Conservation (phyloP, 2,888 invertebrate species). For the Platerodrilus igneus region DNA sequence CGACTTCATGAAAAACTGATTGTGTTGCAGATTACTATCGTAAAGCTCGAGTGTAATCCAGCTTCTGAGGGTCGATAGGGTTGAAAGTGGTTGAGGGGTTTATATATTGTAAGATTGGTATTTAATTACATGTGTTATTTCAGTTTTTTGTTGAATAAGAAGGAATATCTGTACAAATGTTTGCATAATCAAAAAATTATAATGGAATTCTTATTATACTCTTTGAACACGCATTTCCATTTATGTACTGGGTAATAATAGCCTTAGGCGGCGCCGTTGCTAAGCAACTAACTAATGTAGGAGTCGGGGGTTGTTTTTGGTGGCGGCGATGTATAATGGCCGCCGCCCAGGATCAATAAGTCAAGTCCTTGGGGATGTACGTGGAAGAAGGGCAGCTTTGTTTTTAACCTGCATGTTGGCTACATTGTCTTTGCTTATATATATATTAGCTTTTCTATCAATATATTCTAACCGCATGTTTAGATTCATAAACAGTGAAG, state of each 20-base stretch:
- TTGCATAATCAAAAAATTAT: too few relatives aligned
- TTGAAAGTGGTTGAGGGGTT: too few relatives aligned
- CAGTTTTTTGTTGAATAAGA: too few relatives aligned
- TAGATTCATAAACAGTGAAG: background rate
- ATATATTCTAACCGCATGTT: background rate
- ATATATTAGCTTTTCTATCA: background rate
- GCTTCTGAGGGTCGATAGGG: conserved; percentile 14
- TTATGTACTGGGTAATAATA: too few relatives aligned
- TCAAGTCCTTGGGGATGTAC: conserved; percentile 42
- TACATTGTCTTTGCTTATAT: conserved; percentile 1
- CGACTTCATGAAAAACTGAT: conserved; percentile 30
- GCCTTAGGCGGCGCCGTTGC: conserved; percentile 41
- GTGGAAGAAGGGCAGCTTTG: background rate
- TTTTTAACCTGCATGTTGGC: background rate
- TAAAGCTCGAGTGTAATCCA: conserved; percentile 22
- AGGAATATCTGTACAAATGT: too few relatives aligned
- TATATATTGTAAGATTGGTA: too few relatives aligned
- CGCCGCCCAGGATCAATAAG: conserved; percentile 47
- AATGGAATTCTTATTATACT: too few relatives aligned
- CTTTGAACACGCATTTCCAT: too few relatives aligned
- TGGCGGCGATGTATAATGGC: conserved; percentile 43
- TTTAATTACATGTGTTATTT: too few relatives aligned
- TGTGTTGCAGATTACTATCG: conserved; percentile 31
- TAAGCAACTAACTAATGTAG: conserved; percentile 39
- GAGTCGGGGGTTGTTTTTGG: conserved; percentile 36